Conservation (phyloP, 2,797 vertebrate genomes). For the Macroramphosus scolopax region DNA sequence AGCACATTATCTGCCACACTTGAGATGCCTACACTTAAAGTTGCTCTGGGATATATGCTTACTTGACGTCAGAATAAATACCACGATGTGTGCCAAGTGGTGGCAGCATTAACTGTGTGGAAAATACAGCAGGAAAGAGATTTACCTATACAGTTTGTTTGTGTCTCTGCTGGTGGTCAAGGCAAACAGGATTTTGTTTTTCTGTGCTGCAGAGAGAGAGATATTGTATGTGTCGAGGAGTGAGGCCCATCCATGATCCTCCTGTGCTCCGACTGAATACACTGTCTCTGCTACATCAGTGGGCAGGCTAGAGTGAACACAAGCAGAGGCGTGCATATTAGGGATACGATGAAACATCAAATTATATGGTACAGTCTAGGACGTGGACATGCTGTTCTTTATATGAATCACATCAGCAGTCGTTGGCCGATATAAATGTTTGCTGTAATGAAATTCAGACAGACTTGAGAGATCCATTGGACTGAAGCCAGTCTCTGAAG, state of each 20-base stretch:
- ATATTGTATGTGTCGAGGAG: constrained; percentile 71
- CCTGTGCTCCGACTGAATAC: constrained; percentile 76
- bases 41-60: neutral
- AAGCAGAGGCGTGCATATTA: constrained; percentile 20
- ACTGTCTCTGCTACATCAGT: constrained; percentile 76
- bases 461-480: constrained; percentile 72
- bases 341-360: constrained; percentile 6
- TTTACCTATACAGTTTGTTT: constrained; percentile 74
- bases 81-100: constrained; percentile 28
- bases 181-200: constrained; percentile 75
- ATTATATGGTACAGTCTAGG: neutral
- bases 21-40: neutral
- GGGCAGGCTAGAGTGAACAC: constrained; percentile 68
- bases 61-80: constrained; percentile 1
- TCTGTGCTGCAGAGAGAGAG: constrained; percentile 75
- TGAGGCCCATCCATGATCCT: constrained; percentile 72
- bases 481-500: constrained; percentile 74
- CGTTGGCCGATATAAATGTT: constrained; percentile 13
- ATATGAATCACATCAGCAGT: neutral
- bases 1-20: neutral
- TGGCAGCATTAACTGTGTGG: constrained; percentile 30
- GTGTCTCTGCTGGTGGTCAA: constrained; percentile 72
- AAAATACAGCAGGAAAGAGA: neutral
- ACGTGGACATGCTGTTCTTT: constrained; percentile 2
- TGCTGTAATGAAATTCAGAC: too few species aligned